Base-by-base conservation (phyloP, 2,888 invertebrate genomes). In the Acrobasis repandana region DNA sequence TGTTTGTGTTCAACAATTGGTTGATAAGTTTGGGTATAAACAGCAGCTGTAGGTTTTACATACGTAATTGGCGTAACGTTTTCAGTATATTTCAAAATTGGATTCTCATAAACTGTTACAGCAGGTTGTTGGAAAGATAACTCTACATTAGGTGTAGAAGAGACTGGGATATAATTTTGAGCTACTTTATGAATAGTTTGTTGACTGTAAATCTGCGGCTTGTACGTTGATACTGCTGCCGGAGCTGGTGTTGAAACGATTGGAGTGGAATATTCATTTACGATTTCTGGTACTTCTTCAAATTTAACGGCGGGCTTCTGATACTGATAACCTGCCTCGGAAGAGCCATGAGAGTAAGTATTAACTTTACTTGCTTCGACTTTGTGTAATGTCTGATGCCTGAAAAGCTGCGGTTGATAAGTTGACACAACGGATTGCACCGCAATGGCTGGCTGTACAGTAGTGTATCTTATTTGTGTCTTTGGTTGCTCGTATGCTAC, bases 101-200 rank as follows among this genome's bases (percentile, higher is more conserved):
- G 88, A 58, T 88, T 89, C 65, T 85, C 81, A 63, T 88, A 89
- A 3, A 76, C 71, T 9, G 83, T 73, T 0, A 83, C 78, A 16
- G 70, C 46, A 47, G 83, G 76, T 60, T 77, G 75, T 64, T 83
- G 77, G 66, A 85, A 87, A 0, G 77, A 66, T 48, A 82, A 58
- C 38, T 80, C 75, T 56, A 81, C 64, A 64, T 75, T 65, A 57
- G 88, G 82, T 43, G 88, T 86, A 14, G 87, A 76, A 8, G 81
- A 81, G 15, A 84, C 77, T 52, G 82, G 79, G 33, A 77, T 62
- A 63, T 75, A 71, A 16, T 79, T 75, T 62, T 81, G 79, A n/a
- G 77, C 79, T 47, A 84, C 70, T 66, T 87, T 85, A 60, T 92
- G 90, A 60, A 86, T 72, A 1, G 83, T 84, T 74, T 89, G 84